Evolutionary conservation across 2,888 invertebrate genomes (phyloP).

Genomic region (Stenolophus ochropezus): DNA sequence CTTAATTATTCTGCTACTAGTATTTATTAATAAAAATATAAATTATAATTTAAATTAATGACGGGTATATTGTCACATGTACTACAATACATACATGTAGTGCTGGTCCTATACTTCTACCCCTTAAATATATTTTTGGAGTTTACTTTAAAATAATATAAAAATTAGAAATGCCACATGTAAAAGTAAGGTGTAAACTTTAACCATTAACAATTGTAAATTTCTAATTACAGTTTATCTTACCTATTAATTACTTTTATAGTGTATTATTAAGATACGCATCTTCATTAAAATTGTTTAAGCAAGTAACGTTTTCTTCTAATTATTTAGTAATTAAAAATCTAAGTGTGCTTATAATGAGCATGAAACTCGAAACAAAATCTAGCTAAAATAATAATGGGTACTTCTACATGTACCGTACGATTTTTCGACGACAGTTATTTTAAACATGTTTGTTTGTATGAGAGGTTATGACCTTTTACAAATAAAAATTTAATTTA

Average conservation of each 20-base stretch:
- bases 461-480: constrained; percentile 20
- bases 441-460: not conserved
- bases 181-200: not conserved
- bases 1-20: too few species aligned
- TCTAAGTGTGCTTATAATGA: constrained; percentile 28
- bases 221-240: not conserved
- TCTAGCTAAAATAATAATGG: not conserved
- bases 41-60: too few species aligned
- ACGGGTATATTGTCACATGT: too few species aligned
- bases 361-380: constrained; percentile 18
- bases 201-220: not conserved
- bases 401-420: constrained; percentile 6
- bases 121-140: too few species aligned
- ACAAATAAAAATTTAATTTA: not conserved
- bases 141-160: too few species aligned
- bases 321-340: constrained; percentile 34
- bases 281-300: not conserved
- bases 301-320: constrained; percentile 32
- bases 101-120: too few species aligned
- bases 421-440: constrained; percentile 3
- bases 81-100: too few species aligned
- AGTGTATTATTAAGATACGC: not conserved
- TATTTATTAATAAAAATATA: too few species aligned
- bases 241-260: not conserved
- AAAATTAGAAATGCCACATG: too few species aligned